Base-by-base conservation (phyloP, 2,113 vertebrate genomes). In the Poeciliopsis retropinna region DNA sequence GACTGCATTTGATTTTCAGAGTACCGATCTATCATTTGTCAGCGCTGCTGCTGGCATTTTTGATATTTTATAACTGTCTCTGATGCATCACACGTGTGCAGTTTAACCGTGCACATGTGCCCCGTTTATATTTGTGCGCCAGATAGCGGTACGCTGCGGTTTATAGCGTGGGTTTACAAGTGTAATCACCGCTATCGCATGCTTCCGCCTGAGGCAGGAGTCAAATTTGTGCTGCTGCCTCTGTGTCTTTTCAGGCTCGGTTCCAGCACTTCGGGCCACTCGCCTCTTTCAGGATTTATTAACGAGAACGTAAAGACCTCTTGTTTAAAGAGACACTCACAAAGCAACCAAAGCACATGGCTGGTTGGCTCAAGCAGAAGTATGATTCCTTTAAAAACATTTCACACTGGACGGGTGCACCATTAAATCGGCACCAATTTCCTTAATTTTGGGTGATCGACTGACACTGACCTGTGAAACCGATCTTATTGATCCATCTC, bases 161-260 rank as follows among this genome's bases (percentile, higher is more conserved):
- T 63, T 57, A 39, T 44, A 69, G 39, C 32, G 1, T 63, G 67
- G 63, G 63, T 63, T 71, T 51, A 66, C 47, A 69, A 39, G 44
- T 72, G 72, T 65, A 71, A 81, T 31, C 60, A 62, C 51, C 41
- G n/a, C 51, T 32, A 76, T 34, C 31, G 44, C 10, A 75, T 34
- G 68, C 19, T 64, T 47, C 19, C 60, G 27, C 10, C 22, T 27
- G 14, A 25, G 28, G 74, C 31, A 28, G 51, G 25, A 67, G 37
- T 57, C 25, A 67, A 54, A 61, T 47, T 68, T 41, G 5, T 67
- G 39, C 9, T 64, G 0, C 32, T 65, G 39, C 34, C 67, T 44
- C 64, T 14, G 2, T 63, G 61, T 69, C 60, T 66, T 44, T 47
- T 62, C 27, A 28, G 19, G 29, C 32, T 76, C 30, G 39, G 15